Percentiles rank a stretch among this genome's conserved stretches.
Evolutionary conservation across 2,888 invertebrate species (phyloP).

Genomic region (Stenurella melanura): DNA sequence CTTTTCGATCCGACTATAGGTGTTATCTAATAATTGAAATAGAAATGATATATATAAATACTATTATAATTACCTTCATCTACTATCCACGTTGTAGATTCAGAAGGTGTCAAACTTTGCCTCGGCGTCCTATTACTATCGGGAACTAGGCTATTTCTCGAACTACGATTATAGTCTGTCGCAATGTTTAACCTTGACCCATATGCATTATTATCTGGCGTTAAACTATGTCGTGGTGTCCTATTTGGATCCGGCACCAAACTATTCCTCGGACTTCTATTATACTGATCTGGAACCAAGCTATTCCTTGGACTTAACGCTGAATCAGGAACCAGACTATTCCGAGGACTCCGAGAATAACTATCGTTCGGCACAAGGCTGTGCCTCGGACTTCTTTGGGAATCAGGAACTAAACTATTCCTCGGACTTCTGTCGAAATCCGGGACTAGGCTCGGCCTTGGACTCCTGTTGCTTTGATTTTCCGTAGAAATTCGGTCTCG

Average conservation of each 20-base stretch:
- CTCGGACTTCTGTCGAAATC: constrained; percentile 76
- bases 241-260: constrained; percentile 75
- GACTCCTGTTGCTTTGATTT: constrained; percentile 72
- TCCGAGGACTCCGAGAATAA: constrained; percentile 77
- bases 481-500: constrained; percentile 62
- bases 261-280: constrained; percentile 77
- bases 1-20: no score
- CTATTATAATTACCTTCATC: constrained; percentile 67
- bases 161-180: constrained; percentile 73
- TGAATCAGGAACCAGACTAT: constrained; percentile 69
- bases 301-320: constrained; percentile 75
- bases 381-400: constrained; percentile 73
- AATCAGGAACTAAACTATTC: constrained; percentile 77
- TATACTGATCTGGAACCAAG: constrained; percentile 73
- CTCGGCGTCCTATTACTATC: constrained; percentile 73
- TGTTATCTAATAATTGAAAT: no score
- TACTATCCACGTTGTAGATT: constrained; percentile 77
- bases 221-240: constrained; percentile 80
- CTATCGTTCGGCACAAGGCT: constrained; percentile 79
- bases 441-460: constrained; percentile 76
- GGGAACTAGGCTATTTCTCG: constrained; percentile 76
- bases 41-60: not conserved
- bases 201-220: constrained; percentile 75
- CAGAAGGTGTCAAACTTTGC: constrained; percentile 78
- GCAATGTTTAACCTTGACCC: constrained; percentile 71